Evolutionary conservation across 1,140 invertebrate genomes (phyloP), one percentile per base, ranked within the genome.

Genomic region (Onthophagus taurus): DNA sequence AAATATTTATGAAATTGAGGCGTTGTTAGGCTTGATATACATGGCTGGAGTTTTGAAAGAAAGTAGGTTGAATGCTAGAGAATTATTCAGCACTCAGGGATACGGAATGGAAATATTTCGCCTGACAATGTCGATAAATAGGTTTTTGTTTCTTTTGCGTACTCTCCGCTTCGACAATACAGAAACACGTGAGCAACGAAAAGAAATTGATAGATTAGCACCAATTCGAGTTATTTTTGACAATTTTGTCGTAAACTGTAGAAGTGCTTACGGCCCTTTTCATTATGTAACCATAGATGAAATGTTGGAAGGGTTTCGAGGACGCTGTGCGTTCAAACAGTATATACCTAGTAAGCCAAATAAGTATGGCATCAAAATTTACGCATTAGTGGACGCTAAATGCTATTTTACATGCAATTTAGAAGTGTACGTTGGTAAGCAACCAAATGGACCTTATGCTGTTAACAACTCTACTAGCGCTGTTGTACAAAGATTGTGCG

Each of bases 271-370:
- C 43, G 37, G 33, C 6, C 45, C 54, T 6, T 14, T 31, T 42
- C 52, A 61, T 7, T 55, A 57, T 48, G 11, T 64, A 4, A 66
- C 62, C 29, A 51, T 67, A 31, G 63, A 69, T 52, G 64, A 72
- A 51, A 55, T 57, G 42, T 47, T 71, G 5, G 41, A 54, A 45
- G 37, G 49, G n/a, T 71, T 67, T 45, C 20, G 64, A 21, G 66
- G 63, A 19, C 38, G 59, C 14, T 68, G 61, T 44, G 68, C n/a
- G 58, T 61, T 20, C 48, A 35, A 31, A n/a, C n/a, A n/a, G n/a
- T n/a, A n/a, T n/a, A n/a, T n/a, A n/a, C n/a, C n/a, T n/a, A n/a
- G n/a, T n/a, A 65, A 61, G 36, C 61, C 54, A 9, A 48, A 47
- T 13, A 62, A 61, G 52, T 62, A 61, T 46, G 60, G 57, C 11